Percentiles rank a stretch among this genome's conserved stretches.
Evolutionary conservation across 1,140 invertebrate species (phyloP).

Genomic region (Trichomalopsis sarcophagae): DNA sequence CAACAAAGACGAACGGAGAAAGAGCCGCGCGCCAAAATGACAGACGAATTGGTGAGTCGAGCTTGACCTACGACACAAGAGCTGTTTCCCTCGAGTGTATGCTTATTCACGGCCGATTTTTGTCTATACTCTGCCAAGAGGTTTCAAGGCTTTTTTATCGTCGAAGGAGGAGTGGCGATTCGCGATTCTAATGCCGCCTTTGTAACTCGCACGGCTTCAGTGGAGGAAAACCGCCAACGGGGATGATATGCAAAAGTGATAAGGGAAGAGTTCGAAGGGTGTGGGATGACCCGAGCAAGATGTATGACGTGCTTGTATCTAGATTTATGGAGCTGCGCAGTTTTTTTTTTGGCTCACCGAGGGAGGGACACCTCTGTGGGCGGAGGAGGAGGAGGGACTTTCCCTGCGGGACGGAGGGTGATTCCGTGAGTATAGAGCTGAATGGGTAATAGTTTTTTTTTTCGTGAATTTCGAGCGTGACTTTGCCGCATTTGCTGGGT

Average conservation of each 20-base stretch:
- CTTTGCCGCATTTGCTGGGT: not conserved
- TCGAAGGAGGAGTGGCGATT: not conserved
- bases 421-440: not conserved
- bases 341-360: not conserved
- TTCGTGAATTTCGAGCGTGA: not conserved
- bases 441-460: not conserved
- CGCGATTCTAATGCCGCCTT: not conserved
- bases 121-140: no score
- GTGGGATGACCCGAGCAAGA: not conserved
- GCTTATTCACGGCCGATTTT: not conserved
- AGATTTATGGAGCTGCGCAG: not conserved
- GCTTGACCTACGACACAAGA: conserved; percentile 1
- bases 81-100: not conserved
- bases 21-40: not conserved
- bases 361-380: not conserved
- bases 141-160: not conserved
- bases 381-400: not conserved
- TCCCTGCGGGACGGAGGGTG: not conserved
- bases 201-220: not conserved
- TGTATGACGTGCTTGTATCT: not conserved
- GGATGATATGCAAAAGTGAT: conserved; percentile 10
- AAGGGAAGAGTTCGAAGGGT: not conserved
- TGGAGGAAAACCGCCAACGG: not conserved
- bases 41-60: not conserved
- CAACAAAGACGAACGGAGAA: not conserved